Conservation (phyloP, 2,113 vertebrate genomes). For the Prionailurus bengalensis region DNA sequence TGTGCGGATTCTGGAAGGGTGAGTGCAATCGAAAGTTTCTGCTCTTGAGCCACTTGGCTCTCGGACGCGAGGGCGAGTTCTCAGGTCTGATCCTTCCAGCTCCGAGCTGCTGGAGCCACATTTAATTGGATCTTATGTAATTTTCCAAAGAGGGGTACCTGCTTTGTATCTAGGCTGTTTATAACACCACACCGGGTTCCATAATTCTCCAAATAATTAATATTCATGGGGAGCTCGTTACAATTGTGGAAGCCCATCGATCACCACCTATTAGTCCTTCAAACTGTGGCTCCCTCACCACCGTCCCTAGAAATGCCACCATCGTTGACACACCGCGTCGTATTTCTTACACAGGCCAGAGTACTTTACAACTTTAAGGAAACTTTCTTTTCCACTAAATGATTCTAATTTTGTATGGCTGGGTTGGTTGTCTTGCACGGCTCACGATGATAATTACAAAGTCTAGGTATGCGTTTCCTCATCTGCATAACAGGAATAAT, state of each 20-base stretch:
- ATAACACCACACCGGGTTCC: not conserved
- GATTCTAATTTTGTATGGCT: not conserved
- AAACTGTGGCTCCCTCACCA: not conserved
- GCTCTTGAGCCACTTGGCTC: not conserved
- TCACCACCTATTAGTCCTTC: not conserved
- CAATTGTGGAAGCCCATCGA: not conserved
- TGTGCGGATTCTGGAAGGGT: not conserved
- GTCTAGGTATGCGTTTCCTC: not conserved
- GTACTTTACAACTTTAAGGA: not conserved
- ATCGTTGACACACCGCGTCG: not conserved
- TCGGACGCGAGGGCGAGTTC: not conserved
- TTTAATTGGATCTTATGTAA: not conserved
- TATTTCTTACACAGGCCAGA: not conserved
- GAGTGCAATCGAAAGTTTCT: not conserved
- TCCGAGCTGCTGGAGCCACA: not conserved
- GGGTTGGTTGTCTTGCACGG: not conserved
- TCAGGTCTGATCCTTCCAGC: not conserved
- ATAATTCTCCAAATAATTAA: conserved; percentile 48
- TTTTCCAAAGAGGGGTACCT: not conserved
- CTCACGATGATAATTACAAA: not conserved
- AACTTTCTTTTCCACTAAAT: not conserved
- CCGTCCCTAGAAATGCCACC: not conserved
- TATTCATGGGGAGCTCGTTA: not conserved
- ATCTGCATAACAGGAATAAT: not conserved
- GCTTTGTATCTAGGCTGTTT: not conserved